phyloP scores from a whole-genome alignment of 2,888 invertebrate species.

The Noctua janthe region DNA sequence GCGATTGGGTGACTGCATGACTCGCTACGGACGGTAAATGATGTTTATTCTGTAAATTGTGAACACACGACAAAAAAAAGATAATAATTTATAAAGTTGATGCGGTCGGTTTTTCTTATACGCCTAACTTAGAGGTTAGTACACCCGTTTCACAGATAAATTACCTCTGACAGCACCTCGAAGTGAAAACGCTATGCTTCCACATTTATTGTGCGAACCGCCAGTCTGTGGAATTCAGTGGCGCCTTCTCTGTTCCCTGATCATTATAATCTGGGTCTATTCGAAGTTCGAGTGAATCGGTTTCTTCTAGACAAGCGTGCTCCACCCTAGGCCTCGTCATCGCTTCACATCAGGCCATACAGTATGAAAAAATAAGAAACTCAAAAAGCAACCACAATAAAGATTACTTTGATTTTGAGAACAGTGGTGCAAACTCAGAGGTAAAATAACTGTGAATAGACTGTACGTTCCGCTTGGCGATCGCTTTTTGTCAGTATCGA shows the following conservation, averaged over 20 bases:
- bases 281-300: too few species aligned
- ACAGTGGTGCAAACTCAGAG: background rate
- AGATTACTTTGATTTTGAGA: background rate
- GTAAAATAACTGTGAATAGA: background rate
- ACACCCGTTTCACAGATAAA: background rate
- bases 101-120: background rate
- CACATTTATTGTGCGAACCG: too few species aligned
- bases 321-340: too few species aligned
- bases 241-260: too few species aligned
- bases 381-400: background rate
- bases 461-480: background rate
- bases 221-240: too few species aligned
- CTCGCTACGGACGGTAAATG: background rate
- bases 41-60: background rate
- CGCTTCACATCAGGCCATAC: too few species aligned
- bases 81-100: background rate
- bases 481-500: background rate
- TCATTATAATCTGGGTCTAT: too few species aligned
- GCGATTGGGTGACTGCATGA: background rate
- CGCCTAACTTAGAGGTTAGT: background rate
- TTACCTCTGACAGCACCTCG: background rate
- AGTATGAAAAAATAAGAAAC: too few species aligned
- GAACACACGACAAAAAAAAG: background rate
- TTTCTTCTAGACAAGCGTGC: too few species aligned
- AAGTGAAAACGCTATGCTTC: too few species aligned